Evolutionary conservation across 2,888 invertebrate species (phyloP).

Genomic region (Troides helena): DNA sequence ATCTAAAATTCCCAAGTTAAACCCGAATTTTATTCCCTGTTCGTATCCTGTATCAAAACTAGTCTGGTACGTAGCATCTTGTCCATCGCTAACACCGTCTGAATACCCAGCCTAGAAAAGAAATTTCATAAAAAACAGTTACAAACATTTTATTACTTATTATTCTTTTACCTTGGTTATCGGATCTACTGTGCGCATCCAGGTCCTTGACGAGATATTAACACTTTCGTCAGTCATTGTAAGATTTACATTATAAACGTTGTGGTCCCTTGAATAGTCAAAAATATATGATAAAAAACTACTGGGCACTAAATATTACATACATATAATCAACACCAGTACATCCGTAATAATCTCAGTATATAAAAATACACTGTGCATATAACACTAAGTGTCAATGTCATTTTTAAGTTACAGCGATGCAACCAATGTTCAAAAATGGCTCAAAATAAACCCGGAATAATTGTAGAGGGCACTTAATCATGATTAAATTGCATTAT

Average conservation of each 20-base stretch:
- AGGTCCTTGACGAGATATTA: constrained; percentile 51
- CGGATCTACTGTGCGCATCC: constrained; percentile 49
- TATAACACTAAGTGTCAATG: too few species aligned
- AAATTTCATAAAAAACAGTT: neutral
- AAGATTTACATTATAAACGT: neutral
- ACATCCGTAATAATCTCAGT: too few species aligned
- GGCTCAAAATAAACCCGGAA: too few species aligned
- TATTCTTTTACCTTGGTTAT: constrained; percentile 48
- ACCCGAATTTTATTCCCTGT: constrained; percentile 82
- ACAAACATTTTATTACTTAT: neutral
- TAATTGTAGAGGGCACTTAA: too few species aligned
- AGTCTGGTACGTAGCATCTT: constrained; percentile 82
- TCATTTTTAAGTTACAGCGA: too few species aligned
- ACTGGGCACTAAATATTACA: too few species aligned
- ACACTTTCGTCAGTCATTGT: constrained; percentile 50
- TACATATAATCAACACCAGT: too few species aligned
- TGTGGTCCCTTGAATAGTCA: too few species aligned
- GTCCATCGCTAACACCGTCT: constrained; percentile 84
- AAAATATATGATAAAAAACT: too few species aligned
- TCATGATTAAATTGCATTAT: too few species aligned
- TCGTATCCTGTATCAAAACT: constrained; percentile 86
- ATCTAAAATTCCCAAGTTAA: constrained; percentile 67
- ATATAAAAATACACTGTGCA: too few species aligned
- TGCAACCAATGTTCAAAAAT: too few species aligned
- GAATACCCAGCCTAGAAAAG: constrained; percentile 81